Evolutionary conservation across 2,113 vertebrate species (phyloP), one percentile per base, ranked within the genome.

Genomic region (Bufo gargarizans): DNA sequence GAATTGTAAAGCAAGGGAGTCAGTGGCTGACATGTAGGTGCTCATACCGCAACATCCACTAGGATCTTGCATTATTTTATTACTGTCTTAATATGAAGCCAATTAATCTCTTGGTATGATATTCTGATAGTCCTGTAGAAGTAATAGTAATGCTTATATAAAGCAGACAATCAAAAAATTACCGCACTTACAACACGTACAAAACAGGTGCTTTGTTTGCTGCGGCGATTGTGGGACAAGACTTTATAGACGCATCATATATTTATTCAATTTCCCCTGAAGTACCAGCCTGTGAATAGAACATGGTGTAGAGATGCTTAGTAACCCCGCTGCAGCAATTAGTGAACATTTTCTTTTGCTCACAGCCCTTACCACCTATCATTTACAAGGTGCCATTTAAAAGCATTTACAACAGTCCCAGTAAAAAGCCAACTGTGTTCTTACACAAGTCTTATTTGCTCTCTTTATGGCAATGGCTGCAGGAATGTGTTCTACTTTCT

Each of bases 391-490:
- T 53, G 16, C 17, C 20, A 67, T 22, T 67, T 83, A 14, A 67
- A 83, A 67, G 20, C 82, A 55, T 84, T 84, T 71, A 84, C 47
- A 33, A 84, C 20, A 33, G 82, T 53, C 67, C 8, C 45, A 55
- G 33, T 69, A 50, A 14, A n/a, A 71, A 33, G 12, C 20, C 63
- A 13, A 33, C 47, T 82, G 47, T 9, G 82, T 67, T 67, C 53
- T 22, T 84, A 49, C 63, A 67, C 10, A 33, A 50, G 12, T 63
- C n/a, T 71, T 83, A 83, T 67, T 84, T 84, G 47, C 65, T 71
- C 4, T 65, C 63, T 69, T 84, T 71, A 55, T 55, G 20, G 67
- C 20, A 71, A 49, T 55, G 65, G 13, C 81, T 67, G 45, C n/a
- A 22, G 81, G 19, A 83, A 50, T 11, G 56, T 67, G 81, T 53